Percentiles rank a stretch among this genome's conserved stretches.
Conservation (phyloP, 1,140 invertebrate genomes). For the Tetranychus cinnabarinus region DNA sequence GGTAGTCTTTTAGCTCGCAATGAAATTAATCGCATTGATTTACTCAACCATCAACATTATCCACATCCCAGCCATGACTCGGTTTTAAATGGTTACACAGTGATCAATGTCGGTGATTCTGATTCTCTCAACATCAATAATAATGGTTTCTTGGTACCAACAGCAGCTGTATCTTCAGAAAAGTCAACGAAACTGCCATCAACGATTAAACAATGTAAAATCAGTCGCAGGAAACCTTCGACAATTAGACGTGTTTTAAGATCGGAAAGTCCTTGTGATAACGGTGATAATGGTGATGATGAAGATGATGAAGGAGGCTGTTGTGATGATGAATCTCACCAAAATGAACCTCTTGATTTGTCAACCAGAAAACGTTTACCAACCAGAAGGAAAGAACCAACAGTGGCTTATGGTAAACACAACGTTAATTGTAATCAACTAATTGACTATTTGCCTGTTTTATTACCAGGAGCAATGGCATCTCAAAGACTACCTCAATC, state of each 20-base stretch:
- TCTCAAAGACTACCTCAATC: background rate
- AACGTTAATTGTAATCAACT: background rate
- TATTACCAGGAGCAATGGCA: background rate
- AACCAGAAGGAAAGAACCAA: background rate
- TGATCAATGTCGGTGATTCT: background rate
- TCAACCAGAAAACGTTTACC: slow-evolving; percentile 1
- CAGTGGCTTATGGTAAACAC: background rate
- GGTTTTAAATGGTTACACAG: no score
- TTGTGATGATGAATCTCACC: background rate
- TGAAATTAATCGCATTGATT: no score
- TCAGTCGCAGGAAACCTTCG: background rate
- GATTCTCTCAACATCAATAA: background rate
- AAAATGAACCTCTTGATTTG: slow-evolving; percentile 9
- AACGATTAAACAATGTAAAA: background rate
- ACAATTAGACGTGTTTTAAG: background rate
- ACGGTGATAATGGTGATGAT: background rate
- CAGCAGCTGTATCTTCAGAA: background rate
- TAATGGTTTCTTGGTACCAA: background rate
- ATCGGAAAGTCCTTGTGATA: no score
- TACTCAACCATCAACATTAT: background rate
- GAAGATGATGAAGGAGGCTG: background rate
- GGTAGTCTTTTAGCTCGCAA: background rate
- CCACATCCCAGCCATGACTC: background rate
- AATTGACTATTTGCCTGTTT: background rate
- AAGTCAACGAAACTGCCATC: background rate